A percentile compares a stretch with the other conserved stretches of the same genome.
phyloP scores from a whole-genome alignment of 2,113 vertebrate species.

The Gavia stellata region DNA sequence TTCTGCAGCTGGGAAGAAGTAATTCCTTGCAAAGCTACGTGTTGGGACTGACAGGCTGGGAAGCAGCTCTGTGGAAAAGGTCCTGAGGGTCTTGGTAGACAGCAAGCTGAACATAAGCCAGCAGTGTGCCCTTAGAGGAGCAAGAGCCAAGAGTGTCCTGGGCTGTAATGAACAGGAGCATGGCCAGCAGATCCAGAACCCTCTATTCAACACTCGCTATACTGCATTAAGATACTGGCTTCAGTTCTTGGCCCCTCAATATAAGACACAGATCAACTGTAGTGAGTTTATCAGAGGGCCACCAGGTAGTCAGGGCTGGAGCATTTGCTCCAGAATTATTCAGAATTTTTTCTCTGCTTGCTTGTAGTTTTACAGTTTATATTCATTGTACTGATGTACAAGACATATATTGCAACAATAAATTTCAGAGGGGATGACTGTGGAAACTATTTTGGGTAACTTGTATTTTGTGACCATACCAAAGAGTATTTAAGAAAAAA shows the following conservation, averaged over 20 bases:
- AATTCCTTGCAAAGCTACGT: background rate
- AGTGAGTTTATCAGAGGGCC: background rate
- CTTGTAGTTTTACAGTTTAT: conserved; percentile 17
- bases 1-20: background rate
- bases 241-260: background rate
- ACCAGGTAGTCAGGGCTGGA: background rate
- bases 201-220: background rate
- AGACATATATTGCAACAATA: conserved; percentile 49
- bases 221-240: background rate
- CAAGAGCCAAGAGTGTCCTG: background rate
- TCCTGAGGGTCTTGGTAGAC: background rate
- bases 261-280: background rate
- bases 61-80: background rate
- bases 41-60: background rate
- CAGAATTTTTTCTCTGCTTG: background rate
- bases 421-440: conserved; percentile 46
- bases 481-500: conserved; percentile 45
- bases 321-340: background rate
- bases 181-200: background rate
- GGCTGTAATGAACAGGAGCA: background rate
- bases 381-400: conserved; percentile 44
- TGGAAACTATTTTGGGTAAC: background rate
- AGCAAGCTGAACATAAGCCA: background rate
- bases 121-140: background rate
- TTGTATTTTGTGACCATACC: conserved; percentile 1